Base-by-base conservation (phyloP, 2,888 invertebrate genomes). In the Drosophila glabriapex region DNA sequence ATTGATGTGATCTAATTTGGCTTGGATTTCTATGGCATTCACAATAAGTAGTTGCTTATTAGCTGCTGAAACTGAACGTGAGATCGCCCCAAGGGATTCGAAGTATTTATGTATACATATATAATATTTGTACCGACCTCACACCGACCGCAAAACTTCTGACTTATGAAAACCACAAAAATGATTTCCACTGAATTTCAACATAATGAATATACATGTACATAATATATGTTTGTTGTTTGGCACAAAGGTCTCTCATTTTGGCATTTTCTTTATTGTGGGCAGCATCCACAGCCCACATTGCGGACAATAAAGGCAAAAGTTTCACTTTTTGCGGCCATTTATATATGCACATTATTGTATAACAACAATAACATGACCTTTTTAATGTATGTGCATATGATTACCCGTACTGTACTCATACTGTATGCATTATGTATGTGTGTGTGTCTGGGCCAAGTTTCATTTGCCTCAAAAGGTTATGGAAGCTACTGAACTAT, bases 221-320 rank as follows among this genome's bases (percentile, higher is more conserved):
- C 19, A 53, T 41, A 50, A 52, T 56, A n/a, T 31, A 71, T 68
- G 50, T 68, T 67, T 78, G 28, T 25, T 77, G 33, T 25, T 77
- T 72, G 46, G 52, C 56, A 59, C 63, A 76, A 76, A 73, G 66
- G 61, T 64, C 63, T 56, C 14, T 14, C 19, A 7, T 72, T 69
- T 76, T 72, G 76, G 64, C 55, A 65, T 65, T 65, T 56, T 35
- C 37, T 68, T 77, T 78, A 61, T 81, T 68, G 56, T 65, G 61
- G 58, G 33, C 58, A 56, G 63, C 52, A 67, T 14, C n/a, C 64
- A 61, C 49, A 16, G 16, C 25, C 75, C 78, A 65, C 75, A 70
- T 64, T 76, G 79, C 77, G 82, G 84, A 78, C 84, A 86, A 76
- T 83, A 76, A 85, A 75, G 74, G 68, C 61, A 83, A 83, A 85